Conservation (phyloP, 2,797 vertebrate genomes). For the Mormyrops boulengeri region DNA sequence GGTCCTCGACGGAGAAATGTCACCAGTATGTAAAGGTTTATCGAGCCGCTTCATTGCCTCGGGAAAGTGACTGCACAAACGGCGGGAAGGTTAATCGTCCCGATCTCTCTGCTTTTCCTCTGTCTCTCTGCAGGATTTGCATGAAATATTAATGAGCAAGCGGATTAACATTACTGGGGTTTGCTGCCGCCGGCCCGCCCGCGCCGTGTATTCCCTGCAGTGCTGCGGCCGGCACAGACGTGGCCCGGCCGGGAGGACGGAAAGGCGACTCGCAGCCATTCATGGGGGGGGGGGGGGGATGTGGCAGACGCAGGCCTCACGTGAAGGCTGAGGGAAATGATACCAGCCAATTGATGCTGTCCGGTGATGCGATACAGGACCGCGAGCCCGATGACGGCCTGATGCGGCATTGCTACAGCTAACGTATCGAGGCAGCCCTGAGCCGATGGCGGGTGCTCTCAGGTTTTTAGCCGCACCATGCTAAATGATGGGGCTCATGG, state of each 20-base stretch:
- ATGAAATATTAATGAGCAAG: constrained; percentile 58
- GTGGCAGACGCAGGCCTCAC: not conserved
- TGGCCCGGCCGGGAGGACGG: constrained; percentile 4
- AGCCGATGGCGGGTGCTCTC: not conserved
- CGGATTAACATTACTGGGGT: constrained; percentile 52
- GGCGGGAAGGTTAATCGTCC: constrained; percentile 37
- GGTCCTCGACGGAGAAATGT: not conserved
- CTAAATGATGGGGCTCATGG: not conserved
- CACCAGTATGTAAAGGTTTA: not conserved
- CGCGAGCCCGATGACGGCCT: not conserved
- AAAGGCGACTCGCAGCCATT: constrained; percentile 6
- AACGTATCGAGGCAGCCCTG: not conserved
- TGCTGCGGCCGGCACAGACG: constrained; percentile 39
- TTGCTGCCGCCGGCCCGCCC: constrained; percentile 51
- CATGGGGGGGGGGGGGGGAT: not conserved
- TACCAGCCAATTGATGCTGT: constrained; percentile 3
- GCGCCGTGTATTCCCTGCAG: constrained; percentile 53
- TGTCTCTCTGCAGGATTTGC: constrained; percentile 40
- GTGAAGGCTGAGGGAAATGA: constrained; percentile 5
- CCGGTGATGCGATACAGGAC: not conserved
- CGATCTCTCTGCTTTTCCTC: constrained; percentile 31
- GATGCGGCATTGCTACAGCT: not conserved
- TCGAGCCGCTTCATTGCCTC: constrained; percentile 30
- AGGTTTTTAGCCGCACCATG: not conserved
- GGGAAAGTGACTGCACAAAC: constrained; percentile 15